phyloP scores from a whole-genome alignment of 1,140 invertebrate genomes.

The Ptiloglossa arizonensis region DNA sequence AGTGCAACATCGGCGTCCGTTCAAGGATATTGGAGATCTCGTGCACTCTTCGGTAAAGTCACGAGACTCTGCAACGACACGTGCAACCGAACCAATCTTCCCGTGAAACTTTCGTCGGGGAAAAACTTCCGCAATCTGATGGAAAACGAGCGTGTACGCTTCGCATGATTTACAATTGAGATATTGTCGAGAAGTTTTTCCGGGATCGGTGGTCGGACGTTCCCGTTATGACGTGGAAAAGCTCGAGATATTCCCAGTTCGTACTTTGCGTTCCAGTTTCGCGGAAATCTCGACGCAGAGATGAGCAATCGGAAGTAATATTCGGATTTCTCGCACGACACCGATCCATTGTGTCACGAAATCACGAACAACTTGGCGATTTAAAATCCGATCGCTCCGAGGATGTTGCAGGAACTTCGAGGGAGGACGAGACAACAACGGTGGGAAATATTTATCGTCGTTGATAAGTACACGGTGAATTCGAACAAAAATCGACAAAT shows the following conservation, averaged over 20 bases:
- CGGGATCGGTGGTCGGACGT: neutral
- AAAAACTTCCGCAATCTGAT: neutral
- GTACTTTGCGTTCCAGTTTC: conserved; percentile 9
- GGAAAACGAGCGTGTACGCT: neutral
- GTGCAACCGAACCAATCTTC: conserved; percentile 6
- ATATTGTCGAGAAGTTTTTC: conserved; percentile 28
- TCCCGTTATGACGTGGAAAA: neutral
- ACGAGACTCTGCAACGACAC: neutral
- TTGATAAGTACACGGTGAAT: no score
- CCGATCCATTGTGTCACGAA: no score
- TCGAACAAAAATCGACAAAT: no score
- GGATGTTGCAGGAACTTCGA: no score
- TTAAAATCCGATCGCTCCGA: no score
- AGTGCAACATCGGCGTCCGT: no score
- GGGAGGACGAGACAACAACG: no score
- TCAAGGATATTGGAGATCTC: no score
- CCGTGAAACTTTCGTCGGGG: neutral
- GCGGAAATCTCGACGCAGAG: no score
- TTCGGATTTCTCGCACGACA: neutral
- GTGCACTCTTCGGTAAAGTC: no score
- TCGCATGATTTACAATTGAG: conserved; percentile 42
- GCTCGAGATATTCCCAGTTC: neutral
- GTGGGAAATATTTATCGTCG: no score
- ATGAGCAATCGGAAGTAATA: neutral
- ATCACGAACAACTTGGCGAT: no score